phyloP scores from a whole-genome alignment of 2,888 invertebrate genomes.

The Dynastes tityus region DNA sequence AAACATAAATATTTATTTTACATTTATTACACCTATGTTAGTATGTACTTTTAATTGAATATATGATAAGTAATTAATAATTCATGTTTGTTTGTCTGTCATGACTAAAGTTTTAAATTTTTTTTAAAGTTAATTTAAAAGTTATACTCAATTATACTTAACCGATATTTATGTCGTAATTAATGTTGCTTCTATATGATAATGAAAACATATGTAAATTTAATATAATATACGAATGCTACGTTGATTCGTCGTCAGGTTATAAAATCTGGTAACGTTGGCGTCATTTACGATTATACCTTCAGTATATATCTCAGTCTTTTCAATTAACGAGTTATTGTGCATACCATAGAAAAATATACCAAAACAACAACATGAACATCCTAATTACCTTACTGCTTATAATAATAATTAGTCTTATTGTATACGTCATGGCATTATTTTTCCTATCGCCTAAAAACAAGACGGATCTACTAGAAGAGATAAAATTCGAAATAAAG shows the following conservation, averaged over 20 bases:
- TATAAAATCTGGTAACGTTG: constrained; percentile 10
- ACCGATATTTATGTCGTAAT: no score
- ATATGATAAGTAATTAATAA: no score
- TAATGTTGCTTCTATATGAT: no score
- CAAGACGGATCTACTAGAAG: constrained; percentile 72
- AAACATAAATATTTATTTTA: no score
- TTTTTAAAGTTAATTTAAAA: no score
- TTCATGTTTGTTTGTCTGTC: no score
- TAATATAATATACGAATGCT: neutral
- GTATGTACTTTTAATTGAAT: no score
- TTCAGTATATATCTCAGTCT: neutral
- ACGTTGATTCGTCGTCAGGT: neutral
- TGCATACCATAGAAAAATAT: neutral
- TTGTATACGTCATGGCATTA: neutral
- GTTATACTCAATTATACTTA: no score
- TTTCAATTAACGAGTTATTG: neutral
- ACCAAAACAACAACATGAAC: neutral
- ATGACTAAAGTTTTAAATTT: no score
- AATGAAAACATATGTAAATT: no score
- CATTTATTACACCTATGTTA: no score
- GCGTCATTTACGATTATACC: constrained; percentile 4
- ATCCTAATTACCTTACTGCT: neutral
- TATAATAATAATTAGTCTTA: neutral
- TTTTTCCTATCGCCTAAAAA: constrained; percentile 71
- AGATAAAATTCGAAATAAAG: constrained; percentile 73